These are phyloP conservation scores for Microdon myrmicae DNA, from an alignment of 2,888 invertebrate genomes.

Conservation along the genomic window DNA sequence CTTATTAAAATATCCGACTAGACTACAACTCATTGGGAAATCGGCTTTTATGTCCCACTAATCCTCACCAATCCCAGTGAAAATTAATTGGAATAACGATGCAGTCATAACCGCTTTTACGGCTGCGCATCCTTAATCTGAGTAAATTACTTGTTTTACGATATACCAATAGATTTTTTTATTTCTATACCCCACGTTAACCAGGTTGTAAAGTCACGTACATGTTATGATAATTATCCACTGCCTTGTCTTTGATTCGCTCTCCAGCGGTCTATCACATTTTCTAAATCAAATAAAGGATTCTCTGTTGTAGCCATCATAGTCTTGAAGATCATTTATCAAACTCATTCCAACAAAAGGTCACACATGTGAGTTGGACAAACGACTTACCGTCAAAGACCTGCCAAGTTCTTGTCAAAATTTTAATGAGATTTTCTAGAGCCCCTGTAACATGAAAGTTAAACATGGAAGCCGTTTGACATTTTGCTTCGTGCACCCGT, in stretches of 20 bases:
- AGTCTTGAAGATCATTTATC: constrained; percentile 31
- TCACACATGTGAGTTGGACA: no score
- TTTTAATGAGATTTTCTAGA: constrained; percentile 43
- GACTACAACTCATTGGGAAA: constrained; percentile 17
- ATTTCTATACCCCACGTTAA: constrained; percentile 4
- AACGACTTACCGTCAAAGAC: constrained; percentile 47
- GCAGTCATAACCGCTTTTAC: constrained; percentile 21
- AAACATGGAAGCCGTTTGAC: constrained; percentile 38
- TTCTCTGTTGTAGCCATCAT: background rate
- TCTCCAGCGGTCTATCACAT: background rate
- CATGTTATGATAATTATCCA: no score
- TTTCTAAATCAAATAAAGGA: background rate
- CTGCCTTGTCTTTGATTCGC: background rate
- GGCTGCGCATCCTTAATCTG: constrained; percentile 27
- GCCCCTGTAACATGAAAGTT: constrained; percentile 8
- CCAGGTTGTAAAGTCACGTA: no score
- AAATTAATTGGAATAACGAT: constrained; percentile 34
- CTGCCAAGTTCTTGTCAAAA: constrained; percentile 45
- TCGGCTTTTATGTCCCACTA: constrained; percentile 12
- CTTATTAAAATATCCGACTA: constrained; percentile 20
- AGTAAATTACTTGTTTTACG: constrained; percentile 24
- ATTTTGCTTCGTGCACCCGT: constrained; percentile 31
- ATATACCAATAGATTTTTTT: constrained; percentile 16
- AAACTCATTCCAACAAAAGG: constrained; percentile 27
- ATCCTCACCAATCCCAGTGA: background rate